Percentiles rank a stretch among this genome's conserved stretches.
phyloP scores from a whole-genome alignment of 2,797 vertebrate species.

The Typhlichthys eigenmanni region DNA sequence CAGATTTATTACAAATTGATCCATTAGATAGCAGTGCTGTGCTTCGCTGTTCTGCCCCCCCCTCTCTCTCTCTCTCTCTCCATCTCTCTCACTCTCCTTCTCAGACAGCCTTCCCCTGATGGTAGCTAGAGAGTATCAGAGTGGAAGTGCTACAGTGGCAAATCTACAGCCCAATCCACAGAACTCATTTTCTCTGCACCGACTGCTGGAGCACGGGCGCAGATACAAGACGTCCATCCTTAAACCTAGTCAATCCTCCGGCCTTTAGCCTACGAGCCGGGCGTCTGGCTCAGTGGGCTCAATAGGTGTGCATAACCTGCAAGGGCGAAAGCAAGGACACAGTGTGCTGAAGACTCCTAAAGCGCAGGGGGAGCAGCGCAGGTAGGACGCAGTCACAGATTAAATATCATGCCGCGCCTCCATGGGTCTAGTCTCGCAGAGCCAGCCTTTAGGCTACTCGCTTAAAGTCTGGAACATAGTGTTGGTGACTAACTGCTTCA shows the following conservation, averaged over 20 bases:
- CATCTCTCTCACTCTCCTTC: slow-evolving; percentile 26
- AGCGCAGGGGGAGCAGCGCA: slow-evolving; percentile 6
- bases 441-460: background rate
- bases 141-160: slow-evolving; percentile 77
- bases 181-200: slow-evolving; percentile 72
- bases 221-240: slow-evolving; percentile 66
- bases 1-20: slow-evolving; percentile 88
- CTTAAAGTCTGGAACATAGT: no score
- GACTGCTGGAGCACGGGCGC: slow-evolving; percentile 43
- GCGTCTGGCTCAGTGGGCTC: slow-evolving; percentile 50
- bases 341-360: slow-evolving; percentile 35
- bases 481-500: no score
- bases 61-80: slow-evolving; percentile 18
- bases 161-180: slow-evolving; percentile 75
- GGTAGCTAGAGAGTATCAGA: slow-evolving; percentile 70
- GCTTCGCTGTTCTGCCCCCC: slow-evolving; percentile 72
- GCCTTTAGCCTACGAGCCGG: slow-evolving; percentile 38
- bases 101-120: slow-evolving; percentile 69
- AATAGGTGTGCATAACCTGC: slow-evolving; percentile 50
- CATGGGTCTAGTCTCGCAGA: slow-evolving; percentile 27
- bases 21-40: slow-evolving; percentile 81
- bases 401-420: slow-evolving; percentile 6
- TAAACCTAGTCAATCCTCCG: slow-evolving; percentile 63
- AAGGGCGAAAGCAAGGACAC: slow-evolving; percentile 73
- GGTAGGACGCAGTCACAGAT: slow-evolving; percentile 35